Percentiles rank a stretch among this genome's conserved stretches.
Evolutionary conservation across 2,888 invertebrate genomes (phyloP).

Genomic region (Pyrrhosoma nymphula): DNA sequence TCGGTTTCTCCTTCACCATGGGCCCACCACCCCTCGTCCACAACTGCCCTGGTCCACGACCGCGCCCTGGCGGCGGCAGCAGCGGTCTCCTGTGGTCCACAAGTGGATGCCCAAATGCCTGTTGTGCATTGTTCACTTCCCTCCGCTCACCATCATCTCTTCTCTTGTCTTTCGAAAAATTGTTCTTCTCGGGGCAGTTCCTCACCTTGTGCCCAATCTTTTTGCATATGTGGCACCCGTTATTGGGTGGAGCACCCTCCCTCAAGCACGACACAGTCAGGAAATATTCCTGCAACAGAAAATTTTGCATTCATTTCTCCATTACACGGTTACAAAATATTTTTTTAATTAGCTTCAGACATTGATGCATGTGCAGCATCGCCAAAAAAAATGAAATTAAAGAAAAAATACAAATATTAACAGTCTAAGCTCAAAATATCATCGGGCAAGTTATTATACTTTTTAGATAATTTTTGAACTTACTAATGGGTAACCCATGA

Average conservation of each 20-base stretch:
- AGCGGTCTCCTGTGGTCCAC: background rate
- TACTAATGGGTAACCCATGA: too few relatives aligned
- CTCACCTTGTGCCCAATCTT: conserved; percentile 80
- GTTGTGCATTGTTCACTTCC: background rate
- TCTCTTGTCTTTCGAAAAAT: conserved; percentile 1
- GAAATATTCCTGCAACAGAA: conserved; percentile 72
- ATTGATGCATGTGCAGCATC: too few relatives aligned
- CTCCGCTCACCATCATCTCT: background rate
- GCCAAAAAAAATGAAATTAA: too few relatives aligned
- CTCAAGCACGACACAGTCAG: conserved; percentile 76
- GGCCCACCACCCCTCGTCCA: background rate
- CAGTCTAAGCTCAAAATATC: too few relatives aligned
- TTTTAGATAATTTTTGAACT: too few relatives aligned
- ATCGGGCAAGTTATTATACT: too few relatives aligned
- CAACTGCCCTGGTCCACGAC: background rate
- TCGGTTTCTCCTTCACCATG: background rate
- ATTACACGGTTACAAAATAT: too few relatives aligned
- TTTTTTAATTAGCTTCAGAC: too few relatives aligned
- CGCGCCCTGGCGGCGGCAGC: background rate
- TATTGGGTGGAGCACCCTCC: conserved; percentile 78
- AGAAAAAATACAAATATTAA: too few relatives aligned
- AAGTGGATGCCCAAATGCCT: background rate
- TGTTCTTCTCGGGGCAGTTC: conserved; percentile 76
- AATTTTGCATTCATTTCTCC: background rate
- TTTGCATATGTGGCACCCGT: conserved; percentile 80